Conservation (phyloP, 2,113 vertebrate genomes). For the Plotosus lineatus region DNA sequence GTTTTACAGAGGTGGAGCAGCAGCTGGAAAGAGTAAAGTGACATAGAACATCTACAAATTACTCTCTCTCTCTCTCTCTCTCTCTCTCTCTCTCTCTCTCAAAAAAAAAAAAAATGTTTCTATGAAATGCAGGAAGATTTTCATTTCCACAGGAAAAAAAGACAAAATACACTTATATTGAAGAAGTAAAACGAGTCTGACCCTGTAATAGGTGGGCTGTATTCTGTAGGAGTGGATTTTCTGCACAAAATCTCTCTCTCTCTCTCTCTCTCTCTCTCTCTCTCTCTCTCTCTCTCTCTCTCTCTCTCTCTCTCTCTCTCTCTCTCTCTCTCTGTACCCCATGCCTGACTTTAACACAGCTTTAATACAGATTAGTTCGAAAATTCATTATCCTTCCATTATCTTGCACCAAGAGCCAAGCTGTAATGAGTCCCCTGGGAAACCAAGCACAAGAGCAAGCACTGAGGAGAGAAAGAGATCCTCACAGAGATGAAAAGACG, state of each 20-base stretch:
- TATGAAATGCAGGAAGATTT: neutral
- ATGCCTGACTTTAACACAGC: slow-evolving; percentile 61
- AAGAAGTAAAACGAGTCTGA: neutral
- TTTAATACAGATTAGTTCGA: slow-evolving; percentile 73
- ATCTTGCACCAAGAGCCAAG: slow-evolving; percentile 62
- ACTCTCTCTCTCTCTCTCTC: no score
- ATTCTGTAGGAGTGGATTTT: neutral
- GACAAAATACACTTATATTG: neutral
- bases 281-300: neutral
- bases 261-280: slow-evolving; percentile 3
- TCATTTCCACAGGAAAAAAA: no score
- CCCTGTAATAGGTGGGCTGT: neutral
- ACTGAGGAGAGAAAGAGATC: slow-evolving; percentile 35
- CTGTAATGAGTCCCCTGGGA: slow-evolving; percentile 64
- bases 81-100: no score
- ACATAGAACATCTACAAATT: no score
- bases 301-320: slow-evolving; percentile 24
- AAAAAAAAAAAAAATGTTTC: no score
- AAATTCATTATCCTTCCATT: slow-evolving; percentile 72
- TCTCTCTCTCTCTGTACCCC: slow-evolving; percentile 19
- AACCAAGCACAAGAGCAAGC: slow-evolving; percentile 37
- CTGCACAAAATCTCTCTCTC: neutral
- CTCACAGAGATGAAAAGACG: slow-evolving; percentile 10
- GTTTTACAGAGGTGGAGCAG: no score
- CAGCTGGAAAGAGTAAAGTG: no score